Conservation (phyloP, 1,140 invertebrate genomes). For the Brachystomella parvula region DNA sequence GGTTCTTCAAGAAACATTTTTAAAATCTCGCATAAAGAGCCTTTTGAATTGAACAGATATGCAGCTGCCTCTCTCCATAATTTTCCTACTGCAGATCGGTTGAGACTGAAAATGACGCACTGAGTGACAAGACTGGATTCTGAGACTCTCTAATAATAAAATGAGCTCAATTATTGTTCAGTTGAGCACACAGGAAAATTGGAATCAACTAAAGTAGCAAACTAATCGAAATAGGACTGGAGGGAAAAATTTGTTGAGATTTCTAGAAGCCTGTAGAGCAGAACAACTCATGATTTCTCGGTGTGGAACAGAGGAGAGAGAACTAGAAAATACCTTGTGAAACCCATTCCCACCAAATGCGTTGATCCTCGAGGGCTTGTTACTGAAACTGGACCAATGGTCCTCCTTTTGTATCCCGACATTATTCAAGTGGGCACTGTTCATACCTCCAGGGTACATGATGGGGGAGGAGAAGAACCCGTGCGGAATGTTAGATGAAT, state of each 20-base stretch:
- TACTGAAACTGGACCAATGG: conserved; percentile 30
- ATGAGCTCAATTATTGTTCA: no score
- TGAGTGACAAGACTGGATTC: no score
- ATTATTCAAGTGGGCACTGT: conserved; percentile 16
- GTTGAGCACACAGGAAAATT: no score
- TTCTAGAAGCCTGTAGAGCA: neutral
- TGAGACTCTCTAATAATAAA: no score
- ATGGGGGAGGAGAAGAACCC: conserved; percentile 26
- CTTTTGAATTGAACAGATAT: no score
- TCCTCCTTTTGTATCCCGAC: conserved; percentile 20
- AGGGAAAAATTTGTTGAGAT: neutral
- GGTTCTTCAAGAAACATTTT: no score
- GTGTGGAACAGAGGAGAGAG: neutral
- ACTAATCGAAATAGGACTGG: neutral
- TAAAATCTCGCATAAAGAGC: no score
- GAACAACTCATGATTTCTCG: neutral
- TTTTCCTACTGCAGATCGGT: no score
- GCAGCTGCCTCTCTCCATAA: no score
- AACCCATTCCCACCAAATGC: conserved; percentile 29
- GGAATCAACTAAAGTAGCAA: no score
- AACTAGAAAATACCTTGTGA: conserved; percentile 34
- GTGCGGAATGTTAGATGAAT: conserved; percentile 33
- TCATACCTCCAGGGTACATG: conserved; percentile 18
- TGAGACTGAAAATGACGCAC: no score
- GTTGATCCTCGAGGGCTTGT: conserved; percentile 7